A percentile compares a stretch with the other conserved stretches of the same genome.
Conservation (phyloP, 2,888 invertebrate species). For the Watsonalla binaria region DNA sequence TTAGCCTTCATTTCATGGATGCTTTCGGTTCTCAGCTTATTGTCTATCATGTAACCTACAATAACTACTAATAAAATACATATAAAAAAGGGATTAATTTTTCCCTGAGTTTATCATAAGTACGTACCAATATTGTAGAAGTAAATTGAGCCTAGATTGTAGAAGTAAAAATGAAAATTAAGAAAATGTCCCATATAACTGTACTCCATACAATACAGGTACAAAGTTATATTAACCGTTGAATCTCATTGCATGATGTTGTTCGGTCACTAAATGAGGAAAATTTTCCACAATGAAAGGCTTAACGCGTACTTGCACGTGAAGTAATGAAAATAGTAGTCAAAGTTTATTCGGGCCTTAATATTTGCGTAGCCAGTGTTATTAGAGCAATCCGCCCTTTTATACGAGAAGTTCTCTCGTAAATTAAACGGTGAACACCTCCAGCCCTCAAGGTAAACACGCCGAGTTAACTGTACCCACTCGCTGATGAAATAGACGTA, state of each 20-base stretch:
- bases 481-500: not conserved
- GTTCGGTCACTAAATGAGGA: not conserved
- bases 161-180: too few species aligned
- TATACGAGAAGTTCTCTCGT: slow-evolving; percentile 41
- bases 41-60: too few species aligned
- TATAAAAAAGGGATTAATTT: too few species aligned
- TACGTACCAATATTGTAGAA: too few species aligned
- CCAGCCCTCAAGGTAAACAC: slow-evolving; percentile 22
- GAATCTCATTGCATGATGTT: not conserved
- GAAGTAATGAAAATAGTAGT: slow-evolving; percentile 18
- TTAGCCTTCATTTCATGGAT: too few species aligned
- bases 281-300: not conserved
- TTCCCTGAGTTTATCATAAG: too few species aligned
- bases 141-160: too few species aligned
- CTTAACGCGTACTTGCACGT: not conserved
- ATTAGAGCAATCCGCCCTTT: slow-evolving; percentile 30
- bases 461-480: slow-evolving; percentile 16
- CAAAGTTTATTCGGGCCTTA: slow-evolving; percentile 28
- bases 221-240: too few species aligned
- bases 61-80: too few species aligned
- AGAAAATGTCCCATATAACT: too few species aligned
- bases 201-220: too few species aligned
- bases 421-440: slow-evolving; percentile 35
- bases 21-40: too few species aligned
- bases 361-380: slow-evolving; percentile 27